Evolutionary conservation across 2,113 vertebrate species (phyloP), one percentile per base, ranked within the genome.

Genomic region (Ivindomyrus marchei): DNA sequence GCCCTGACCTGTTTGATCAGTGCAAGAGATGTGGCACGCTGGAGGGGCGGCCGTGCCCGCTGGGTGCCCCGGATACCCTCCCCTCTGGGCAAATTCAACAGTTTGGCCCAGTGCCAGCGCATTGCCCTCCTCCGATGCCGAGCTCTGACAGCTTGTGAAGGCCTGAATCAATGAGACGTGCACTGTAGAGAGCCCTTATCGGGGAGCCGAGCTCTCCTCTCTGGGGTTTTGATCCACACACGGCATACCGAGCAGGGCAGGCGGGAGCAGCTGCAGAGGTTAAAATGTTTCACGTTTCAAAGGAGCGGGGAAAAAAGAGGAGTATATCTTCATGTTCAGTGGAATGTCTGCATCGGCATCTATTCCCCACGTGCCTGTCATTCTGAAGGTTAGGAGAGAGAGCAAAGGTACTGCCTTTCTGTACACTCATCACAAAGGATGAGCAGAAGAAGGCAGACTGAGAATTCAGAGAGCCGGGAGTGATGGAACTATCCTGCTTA

Each of bases 121-220:
- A 53, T 70, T 50, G 49, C 74, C 50, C 88, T 92, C 91, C 90
- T 8, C 91, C 90, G 93, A 93, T 91, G 92, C 91, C n/a, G 49
- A 91, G 93, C 94, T 95, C 95, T 95, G 95, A 96, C 96, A 96
- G 96, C 94, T 95, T 96, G 94, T 95, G 95, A 95, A 94, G 94
- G 94, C 92, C 94, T 84, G 93, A 85, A 89, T 92, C 94, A 95
- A 94, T 95, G 95, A 93, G 93, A 93, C 88, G 92, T 93, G 92
- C 93, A 94, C 94, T 94, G 93, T 93, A 91, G 94, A 93, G 93
- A 94, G 92, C 93, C 93, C 95, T 95, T 96, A 95, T 96, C 95
- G 94, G 94, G 93, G 93, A 88, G 92, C 50, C 94, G 94, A 92
- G 92, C 91, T 93, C 94, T 94, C 93, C 93, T 91, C 90, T 90